Evolutionary conservation across 2,797 vertebrate genomes (phyloP).

Genomic region (Jordanella pulchra): DNA sequence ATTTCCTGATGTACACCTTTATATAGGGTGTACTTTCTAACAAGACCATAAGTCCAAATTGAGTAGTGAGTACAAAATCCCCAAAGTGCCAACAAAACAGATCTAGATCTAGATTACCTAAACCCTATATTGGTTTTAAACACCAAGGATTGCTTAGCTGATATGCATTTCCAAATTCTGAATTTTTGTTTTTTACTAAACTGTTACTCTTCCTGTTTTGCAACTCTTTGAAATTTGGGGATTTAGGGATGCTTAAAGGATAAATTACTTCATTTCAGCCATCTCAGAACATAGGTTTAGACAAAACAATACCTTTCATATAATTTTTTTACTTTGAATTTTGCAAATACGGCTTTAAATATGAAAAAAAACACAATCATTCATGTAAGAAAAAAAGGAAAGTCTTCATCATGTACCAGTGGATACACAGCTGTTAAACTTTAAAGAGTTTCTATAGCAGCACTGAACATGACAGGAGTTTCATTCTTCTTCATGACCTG

Average conservation of each 20-base stretch:
- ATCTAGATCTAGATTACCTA: too few species aligned
- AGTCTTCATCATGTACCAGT: constrained; percentile 16
- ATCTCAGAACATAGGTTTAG: neutral
- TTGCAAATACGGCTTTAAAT: constrained; percentile 12
- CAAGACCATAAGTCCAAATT: too few species aligned
- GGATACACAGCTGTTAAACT: constrained; percentile 29
- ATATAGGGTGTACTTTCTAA: neutral
- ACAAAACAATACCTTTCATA: neutral
- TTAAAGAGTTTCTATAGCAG: constrained; percentile 51
- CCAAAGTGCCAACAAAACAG: too few species aligned
- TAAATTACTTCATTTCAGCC: neutral
- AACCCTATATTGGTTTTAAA: too few species aligned
- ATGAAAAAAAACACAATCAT: constrained; percentile 13
- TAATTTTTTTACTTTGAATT: constrained; percentile 6
- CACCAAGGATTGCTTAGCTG: too few species aligned
- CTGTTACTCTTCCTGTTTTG: too few species aligned
- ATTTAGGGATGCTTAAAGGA: neutral
- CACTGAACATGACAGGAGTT: constrained; percentile 37
- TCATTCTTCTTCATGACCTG: constrained; percentile 9
- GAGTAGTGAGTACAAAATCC: too few species aligned
- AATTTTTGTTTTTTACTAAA: neutral
- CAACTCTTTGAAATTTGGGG: neutral
- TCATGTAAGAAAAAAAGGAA: constrained; percentile 18
- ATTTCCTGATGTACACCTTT: too few species aligned
- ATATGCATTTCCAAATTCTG: neutral